phyloP scores from a whole-genome alignment of 1,140 invertebrate species.

The Heliconius melpomene region DNA sequence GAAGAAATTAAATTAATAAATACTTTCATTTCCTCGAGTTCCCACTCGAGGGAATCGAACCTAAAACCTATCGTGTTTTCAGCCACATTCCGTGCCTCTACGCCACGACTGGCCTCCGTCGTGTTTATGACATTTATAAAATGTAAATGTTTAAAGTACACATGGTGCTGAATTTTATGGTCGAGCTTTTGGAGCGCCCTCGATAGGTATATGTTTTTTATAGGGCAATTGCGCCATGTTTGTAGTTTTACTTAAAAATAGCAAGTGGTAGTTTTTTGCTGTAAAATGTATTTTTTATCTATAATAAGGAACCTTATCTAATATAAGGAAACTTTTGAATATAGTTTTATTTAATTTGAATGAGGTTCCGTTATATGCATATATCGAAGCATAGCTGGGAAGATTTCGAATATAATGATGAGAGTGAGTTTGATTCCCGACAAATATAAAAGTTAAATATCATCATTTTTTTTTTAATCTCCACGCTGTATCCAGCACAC shows the following conservation, averaged over 20 bases:
- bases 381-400: no score
- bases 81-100: no score
- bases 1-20: no score
- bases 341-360: neutral
- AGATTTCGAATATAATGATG: no score
- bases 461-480: no score
- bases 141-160: conserved; percentile 16
- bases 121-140: conserved; percentile 24
- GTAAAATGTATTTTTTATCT: neutral
- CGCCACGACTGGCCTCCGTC: no score
- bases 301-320: neutral
- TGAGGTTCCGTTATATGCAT: neutral
- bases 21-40: no score
- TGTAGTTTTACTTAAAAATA: neutral
- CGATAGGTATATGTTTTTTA: neutral
- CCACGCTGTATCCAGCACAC: no score
- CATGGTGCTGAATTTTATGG: conserved; percentile 6
- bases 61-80: no score
- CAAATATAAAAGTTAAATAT: neutral
- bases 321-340: neutral
- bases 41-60: no score
- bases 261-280: neutral
- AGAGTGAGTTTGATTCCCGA: no score
- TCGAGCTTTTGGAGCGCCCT: neutral
- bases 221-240: neutral